Conservation (phyloP, 2,797 vertebrate species). For the Helostoma temminkii region DNA sequence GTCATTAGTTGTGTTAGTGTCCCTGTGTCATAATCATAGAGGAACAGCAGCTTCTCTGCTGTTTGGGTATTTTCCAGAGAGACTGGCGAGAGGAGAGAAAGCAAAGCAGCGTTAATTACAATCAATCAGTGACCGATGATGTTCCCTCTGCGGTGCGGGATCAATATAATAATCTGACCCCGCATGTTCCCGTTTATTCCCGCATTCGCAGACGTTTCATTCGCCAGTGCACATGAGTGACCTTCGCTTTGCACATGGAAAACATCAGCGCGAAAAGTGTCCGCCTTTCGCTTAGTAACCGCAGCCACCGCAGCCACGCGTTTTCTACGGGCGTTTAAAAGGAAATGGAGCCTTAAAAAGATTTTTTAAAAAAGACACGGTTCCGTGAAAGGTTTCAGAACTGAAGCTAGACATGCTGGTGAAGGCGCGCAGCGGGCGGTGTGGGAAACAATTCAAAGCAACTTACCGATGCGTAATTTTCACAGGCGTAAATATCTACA, state of each 20-base stretch:
- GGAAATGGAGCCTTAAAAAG: too few relatives aligned
- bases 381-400: too few relatives aligned
- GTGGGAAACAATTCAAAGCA: slow-evolving; percentile 59
- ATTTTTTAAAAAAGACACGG: too few relatives aligned
- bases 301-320: neutral
- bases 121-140: slow-evolving; percentile 24
- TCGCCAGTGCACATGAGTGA: slow-evolving; percentile 59
- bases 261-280: slow-evolving; percentile 30
- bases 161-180: slow-evolving; percentile 25
- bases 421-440: slow-evolving; percentile 38
- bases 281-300: neutral
- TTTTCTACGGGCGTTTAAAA: neutral
- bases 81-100: neutral
- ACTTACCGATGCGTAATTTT: slow-evolving; percentile 75
- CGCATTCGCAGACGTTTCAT: slow-evolving; percentile 31
- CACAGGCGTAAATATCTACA: slow-evolving; percentile 51
- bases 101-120: slow-evolving; percentile 22
- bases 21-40: neutral
- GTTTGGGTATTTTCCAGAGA: slow-evolving; percentile 1
- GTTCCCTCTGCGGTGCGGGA: slow-evolving; percentile 13
- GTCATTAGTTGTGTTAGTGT: slow-evolving; percentile 11
- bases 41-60: neutral
- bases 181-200: neutral
- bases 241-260: slow-evolving; percentile 68
- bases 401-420: slow-evolving; percentile 24